A percentile compares a stretch with the other conserved stretches of the same genome.
phyloP scores from a whole-genome alignment of 2,888 invertebrate species.

The Timandra comae region DNA sequence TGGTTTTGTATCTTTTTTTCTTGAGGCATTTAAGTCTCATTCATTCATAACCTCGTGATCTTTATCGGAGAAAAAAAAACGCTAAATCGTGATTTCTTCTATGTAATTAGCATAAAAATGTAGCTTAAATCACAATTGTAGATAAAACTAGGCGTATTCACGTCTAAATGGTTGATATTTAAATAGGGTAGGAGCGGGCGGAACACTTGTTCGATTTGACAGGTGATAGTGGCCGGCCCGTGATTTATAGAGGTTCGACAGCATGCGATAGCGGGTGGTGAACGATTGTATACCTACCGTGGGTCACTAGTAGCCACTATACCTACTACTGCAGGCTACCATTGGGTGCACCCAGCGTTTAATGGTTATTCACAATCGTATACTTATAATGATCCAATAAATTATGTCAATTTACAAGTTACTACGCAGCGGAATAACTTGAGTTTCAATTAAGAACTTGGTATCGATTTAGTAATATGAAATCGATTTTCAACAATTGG shows the following conservation, averaged over 20 bases:
- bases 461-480: too few species aligned
- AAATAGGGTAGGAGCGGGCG: slow-evolving; percentile 62
- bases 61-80: slow-evolving; percentile 7
- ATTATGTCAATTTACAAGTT: too few species aligned
- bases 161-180: slow-evolving; percentile 64
- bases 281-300: slow-evolving; percentile 32
- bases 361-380: too few species aligned
- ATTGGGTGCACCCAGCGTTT: too few species aligned
- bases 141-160: slow-evolving; percentile 49
- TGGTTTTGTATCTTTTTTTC: slow-evolving; percentile 4
- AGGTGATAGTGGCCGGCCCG: slow-evolving; percentile 60
- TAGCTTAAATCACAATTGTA: slow-evolving; percentile 30
- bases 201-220: slow-evolving; percentile 73
- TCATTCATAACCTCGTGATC: slow-evolving; percentile 8
- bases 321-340: too few species aligned
- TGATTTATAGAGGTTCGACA: slow-evolving; percentile 58
- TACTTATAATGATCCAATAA: too few species aligned
- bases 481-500: too few species aligned
- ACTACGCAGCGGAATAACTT: too few species aligned
- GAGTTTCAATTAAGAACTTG: too few species aligned
- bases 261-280: slow-evolving; percentile 50
- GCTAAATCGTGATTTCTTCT: slow-evolving; percentile 19
- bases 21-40: slow-evolving; percentile 6
- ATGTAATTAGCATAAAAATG: slow-evolving; percentile 32
- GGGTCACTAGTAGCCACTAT: slow-evolving; percentile 21